Base-by-base conservation (phyloP, 2,888 invertebrate genomes). In the Aspidiotus destructor region DNA sequence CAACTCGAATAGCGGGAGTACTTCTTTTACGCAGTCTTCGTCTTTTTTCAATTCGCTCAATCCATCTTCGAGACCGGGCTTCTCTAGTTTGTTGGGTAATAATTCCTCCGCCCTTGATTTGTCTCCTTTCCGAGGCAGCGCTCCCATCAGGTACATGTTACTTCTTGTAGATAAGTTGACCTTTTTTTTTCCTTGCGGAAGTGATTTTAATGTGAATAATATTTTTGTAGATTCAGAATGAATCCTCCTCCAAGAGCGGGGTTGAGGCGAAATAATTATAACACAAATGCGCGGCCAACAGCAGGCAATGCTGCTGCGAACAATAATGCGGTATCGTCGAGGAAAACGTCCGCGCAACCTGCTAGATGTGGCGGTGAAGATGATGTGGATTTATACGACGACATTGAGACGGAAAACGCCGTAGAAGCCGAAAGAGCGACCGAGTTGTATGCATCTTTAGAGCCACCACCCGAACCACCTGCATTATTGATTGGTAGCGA, bases 381-480 rank as follows among this genome's bases (percentile, higher is more conserved):
- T 41, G 68, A 68, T 41, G 60, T 68, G 8, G 68, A 68, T 16
- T 41, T 68, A 16, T 68, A 62, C 44, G 62, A 61, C 41, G 68
- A 68, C 15, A 68, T 68, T 17, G 62, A 68, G 41, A 54, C 17
- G 7, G 65, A 65, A 17, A 65, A 65, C 8, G 41, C 54, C 16
- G 63, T 52, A 11, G 55, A 65, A 8, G 42, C 7, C 41, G 57
- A 68, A 52, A 70, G 61, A 70, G 60, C 55, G 68, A 61, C 16
- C 55, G 73, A 72, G 17, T 73, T 72, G 6, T 72, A 71, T 60
- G 71, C 75, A 17, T 75, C 75, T 2, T 72, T 79, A 11, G 73
- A 77, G 17, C 79, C 80, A 3, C 80, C 80, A 2, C 78, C 79
- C 0, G 78, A 79, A 60, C 79, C 79, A 8, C 80, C 79, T 0